Percentiles rank a stretch among this genome's conserved stretches.
phyloP scores from a whole-genome alignment of 1,140 invertebrate genomes.

The Campoletis sonorensis region DNA sequence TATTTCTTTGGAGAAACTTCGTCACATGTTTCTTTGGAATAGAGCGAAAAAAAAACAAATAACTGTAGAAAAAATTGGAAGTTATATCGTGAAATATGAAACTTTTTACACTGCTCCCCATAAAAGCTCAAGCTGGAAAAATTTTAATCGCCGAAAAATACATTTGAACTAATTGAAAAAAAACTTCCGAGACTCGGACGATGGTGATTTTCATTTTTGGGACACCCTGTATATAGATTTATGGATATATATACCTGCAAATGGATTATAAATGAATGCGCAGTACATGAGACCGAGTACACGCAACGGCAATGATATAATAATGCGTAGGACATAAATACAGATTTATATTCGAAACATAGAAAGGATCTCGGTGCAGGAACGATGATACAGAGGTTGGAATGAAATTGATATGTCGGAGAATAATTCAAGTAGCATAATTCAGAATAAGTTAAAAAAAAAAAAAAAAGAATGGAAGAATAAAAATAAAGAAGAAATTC shows the following conservation, averaged over 20 bases:
- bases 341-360: not conserved
- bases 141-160: too few relatives aligned
- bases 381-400: not conserved
- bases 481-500: not conserved
- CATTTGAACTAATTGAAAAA: too few relatives aligned
- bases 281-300: not conserved
- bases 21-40: too few relatives aligned
- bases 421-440: not conserved
- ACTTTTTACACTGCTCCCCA: too few relatives aligned
- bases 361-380: not conserved
- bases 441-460: not conserved
- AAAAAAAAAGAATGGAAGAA: too few relatives aligned
- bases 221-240: not conserved
- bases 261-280: not conserved
- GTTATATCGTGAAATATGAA: too few relatives aligned
- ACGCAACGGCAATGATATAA: not conserved
- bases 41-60: too few relatives aligned
- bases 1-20: too few relatives aligned
- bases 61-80: too few relatives aligned
- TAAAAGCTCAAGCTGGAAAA: too few relatives aligned
- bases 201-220: too few relatives aligned
- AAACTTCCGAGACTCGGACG: too few relatives aligned
- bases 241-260: not conserved
- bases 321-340: slow-evolving; percentile 5
- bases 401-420: slow-evolving; percentile 1